These are phyloP conservation scores for Clamator glandarius DNA, from an alignment of 2,797 vertebrate species.

Conservation along the genomic window DNA sequence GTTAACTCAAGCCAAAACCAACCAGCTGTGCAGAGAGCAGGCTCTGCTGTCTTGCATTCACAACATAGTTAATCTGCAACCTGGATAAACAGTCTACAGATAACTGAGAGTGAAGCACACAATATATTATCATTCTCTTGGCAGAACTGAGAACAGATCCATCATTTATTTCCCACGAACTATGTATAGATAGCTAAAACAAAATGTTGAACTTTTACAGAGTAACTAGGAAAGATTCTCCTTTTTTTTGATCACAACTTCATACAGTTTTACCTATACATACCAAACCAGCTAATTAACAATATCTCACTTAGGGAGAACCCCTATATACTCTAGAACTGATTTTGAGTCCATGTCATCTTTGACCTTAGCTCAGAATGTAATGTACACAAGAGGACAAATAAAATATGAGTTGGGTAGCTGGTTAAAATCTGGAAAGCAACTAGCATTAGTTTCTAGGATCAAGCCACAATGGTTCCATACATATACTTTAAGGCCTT, in stretches of 20 bases:
- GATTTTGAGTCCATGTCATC: not conserved
- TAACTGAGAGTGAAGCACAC: not conserved
- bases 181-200: not conserved
- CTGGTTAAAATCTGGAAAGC: not conserved
- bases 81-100: slow-evolving; percentile 2
- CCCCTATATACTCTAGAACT: not conserved
- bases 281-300: not conserved
- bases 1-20: slow-evolving; percentile 13
- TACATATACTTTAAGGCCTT: not conserved
- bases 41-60: not conserved
- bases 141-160: not conserved
- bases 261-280: not conserved
- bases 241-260: not conserved
- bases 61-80: not conserved
- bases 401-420: not conserved
- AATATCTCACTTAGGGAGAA: not conserved
- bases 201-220: not conserved
- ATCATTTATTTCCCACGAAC: slow-evolving; percentile 37
- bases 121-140: slow-evolving; percentile 29
- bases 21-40: not conserved
- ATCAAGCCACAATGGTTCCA: not conserved
- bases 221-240: not conserved
- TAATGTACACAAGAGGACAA: not conserved
- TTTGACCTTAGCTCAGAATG: not conserved
- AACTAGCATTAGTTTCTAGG: not conserved